A percentile compares a stretch with the other conserved stretches of the same genome.
phyloP scores from a whole-genome alignment of 2,888 invertebrate species.

The Osmoderma eremita region DNA sequence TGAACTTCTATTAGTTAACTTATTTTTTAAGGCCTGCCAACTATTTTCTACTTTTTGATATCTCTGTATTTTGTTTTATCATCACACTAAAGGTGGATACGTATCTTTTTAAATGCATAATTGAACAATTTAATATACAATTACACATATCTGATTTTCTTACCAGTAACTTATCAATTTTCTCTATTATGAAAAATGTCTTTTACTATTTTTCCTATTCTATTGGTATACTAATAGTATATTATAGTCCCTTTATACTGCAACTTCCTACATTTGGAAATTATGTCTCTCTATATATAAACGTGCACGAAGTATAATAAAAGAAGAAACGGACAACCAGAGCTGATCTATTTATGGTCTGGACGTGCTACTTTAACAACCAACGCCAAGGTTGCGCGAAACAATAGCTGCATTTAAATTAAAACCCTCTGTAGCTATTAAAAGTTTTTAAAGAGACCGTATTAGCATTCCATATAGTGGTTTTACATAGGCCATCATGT shows the following conservation, averaged over 20 bases:
- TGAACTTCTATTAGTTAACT: no score
- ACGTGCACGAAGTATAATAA: constrained; percentile 16
- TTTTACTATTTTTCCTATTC: no score
- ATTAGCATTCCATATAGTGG: constrained; percentile 48
- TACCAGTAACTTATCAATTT: no score
- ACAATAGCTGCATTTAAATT: constrained; percentile 48
- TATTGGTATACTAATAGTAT: no score
- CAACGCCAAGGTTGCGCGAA: constrained; percentile 42
- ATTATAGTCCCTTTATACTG: background rate
- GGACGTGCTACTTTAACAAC: constrained; percentile 41
- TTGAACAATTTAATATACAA: background rate
- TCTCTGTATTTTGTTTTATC: no score
- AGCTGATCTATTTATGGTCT: constrained; percentile 42
- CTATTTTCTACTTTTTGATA: no score
- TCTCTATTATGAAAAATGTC: no score
- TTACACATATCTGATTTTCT: no score
- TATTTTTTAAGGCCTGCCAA: no score
- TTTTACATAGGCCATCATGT: constrained; percentile 43
- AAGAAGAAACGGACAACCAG: constrained; percentile 33
- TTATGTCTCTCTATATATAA: constrained; percentile 15
- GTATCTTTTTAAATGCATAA: background rate
- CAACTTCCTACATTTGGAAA: constrained; percentile 17
- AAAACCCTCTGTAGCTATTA: constrained; percentile 45
- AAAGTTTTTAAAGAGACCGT: constrained; percentile 45
- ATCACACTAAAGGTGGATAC: background rate